phyloP scores from a whole-genome alignment of 1,140 invertebrate species.

The Carposina sasakii region DNA sequence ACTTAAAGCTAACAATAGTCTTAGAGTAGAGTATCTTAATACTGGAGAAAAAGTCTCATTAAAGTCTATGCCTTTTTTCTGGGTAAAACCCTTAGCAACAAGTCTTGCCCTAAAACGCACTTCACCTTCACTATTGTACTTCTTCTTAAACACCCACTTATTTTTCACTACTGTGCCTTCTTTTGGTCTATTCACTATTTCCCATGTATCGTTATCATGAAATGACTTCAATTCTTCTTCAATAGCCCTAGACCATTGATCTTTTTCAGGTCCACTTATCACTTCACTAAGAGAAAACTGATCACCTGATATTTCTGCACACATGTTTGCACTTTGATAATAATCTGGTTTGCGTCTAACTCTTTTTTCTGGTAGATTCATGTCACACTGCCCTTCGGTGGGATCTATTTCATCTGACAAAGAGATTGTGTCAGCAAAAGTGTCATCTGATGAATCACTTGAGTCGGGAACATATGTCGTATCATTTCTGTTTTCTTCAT shows the following conservation, averaged over 20 bases:
- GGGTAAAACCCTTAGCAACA: slow-evolving; percentile 11
- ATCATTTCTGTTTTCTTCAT: background rate
- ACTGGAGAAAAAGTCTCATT: slow-evolving; percentile 28
- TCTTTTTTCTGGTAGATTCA: slow-evolving; percentile 3
- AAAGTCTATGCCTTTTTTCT: slow-evolving; percentile 7
- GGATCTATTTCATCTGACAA: background rate
- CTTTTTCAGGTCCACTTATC: slow-evolving; percentile 20
- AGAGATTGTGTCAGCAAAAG: background rate
- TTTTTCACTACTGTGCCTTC: slow-evolving; percentile 34
- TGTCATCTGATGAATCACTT: background rate
- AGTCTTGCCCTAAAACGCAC: slow-evolving; percentile 10
- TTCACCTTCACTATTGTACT: slow-evolving; percentile 19
- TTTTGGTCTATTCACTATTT: slow-evolving; percentile 32
- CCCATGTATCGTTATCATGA: slow-evolving; percentile 35
- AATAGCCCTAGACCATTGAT: slow-evolving; percentile 28
- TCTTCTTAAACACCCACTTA: slow-evolving; percentile 43
- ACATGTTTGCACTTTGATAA: background rate
- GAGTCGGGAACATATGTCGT: background rate
- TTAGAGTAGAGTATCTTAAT: slow-evolving; percentile 15
- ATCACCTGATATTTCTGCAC: too few species aligned
- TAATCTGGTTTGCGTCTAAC: slow-evolving; percentile 2
- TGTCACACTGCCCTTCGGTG: background rate
- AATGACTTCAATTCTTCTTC: slow-evolving; percentile 26
- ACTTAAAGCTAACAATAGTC: slow-evolving; percentile 27
- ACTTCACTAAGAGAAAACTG: slow-evolving; percentile 15